A percentile compares a stretch with the other conserved stretches of the same genome.
Evolutionary conservation across 1,140 invertebrate genomes (phyloP).

Genomic region (Chymomyza costata): DNA sequence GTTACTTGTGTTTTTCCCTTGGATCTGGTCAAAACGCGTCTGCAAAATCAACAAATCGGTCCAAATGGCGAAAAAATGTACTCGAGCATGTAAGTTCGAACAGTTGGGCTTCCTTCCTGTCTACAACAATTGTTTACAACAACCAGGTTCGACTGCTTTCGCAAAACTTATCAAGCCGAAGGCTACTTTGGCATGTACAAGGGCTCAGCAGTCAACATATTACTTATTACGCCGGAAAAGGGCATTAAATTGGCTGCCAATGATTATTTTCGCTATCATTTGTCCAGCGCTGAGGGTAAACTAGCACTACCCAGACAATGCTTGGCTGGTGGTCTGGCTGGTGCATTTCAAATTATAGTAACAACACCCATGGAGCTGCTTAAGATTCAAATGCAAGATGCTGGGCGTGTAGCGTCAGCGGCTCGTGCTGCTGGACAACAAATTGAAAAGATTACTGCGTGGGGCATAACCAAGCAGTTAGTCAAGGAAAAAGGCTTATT

Average conservation of each 20-base stretch:
- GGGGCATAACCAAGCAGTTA: constrained; percentile 84
- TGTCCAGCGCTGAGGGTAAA: constrained; percentile 75
- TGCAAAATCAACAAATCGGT: constrained; percentile 94
- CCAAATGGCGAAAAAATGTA: constrained; percentile 94
- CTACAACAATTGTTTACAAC: no score
- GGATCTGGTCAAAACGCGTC: constrained; percentile 95
- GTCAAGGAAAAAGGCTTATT: constrained; percentile 88
- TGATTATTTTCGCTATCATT: constrained; percentile 93
- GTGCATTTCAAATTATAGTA: constrained; percentile 97
- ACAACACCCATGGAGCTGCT: constrained; percentile 99
- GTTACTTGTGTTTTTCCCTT: constrained; percentile 98
- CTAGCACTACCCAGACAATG: constrained; percentile 88
- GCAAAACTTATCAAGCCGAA: constrained; percentile 88
- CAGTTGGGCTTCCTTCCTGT: background rate
- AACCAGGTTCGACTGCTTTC: constrained; percentile 96
- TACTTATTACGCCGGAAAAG: constrained; percentile 98
- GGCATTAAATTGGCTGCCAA: constrained; percentile 98
- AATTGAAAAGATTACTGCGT: constrained; percentile 84
- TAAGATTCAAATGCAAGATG: constrained; percentile 98
- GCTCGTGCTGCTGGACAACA: constrained; percentile 77
- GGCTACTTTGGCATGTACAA: constrained; percentile 82
- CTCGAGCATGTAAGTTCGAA: constrained; percentile 89
- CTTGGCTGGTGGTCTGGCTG: constrained; percentile 92
- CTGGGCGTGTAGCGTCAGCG: constrained; percentile 85
- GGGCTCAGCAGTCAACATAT: constrained; percentile 95